Evolutionary conservation across 2,888 invertebrate genomes (phyloP).

Genomic region (Petrolisthes cinctipes): DNA sequence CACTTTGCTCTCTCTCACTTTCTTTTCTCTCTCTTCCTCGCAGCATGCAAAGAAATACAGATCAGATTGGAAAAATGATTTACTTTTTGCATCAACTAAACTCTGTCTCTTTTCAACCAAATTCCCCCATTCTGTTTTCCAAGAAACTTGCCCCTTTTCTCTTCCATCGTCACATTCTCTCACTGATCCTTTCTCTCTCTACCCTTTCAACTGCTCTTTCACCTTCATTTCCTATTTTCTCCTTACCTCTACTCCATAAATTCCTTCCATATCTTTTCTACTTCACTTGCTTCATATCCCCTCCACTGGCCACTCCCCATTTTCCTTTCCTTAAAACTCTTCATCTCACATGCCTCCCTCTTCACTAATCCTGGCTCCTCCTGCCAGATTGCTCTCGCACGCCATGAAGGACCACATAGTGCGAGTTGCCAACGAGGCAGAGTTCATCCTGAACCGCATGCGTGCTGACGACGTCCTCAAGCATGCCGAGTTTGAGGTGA

Average conservation of each 20-base stretch:
- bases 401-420: constrained; percentile 99
- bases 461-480: constrained; percentile 98
- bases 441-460: constrained; percentile 98
- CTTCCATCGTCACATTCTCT: background rate
- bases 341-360: background rate
- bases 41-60: too few relatives aligned
- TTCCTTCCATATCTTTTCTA: background rate
- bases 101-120: too few relatives aligned
- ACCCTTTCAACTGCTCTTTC: background rate
- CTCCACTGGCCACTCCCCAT: background rate
- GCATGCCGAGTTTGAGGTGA: constrained; percentile 73
- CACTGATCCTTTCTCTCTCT: background rate
- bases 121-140: background rate
- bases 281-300: background rate
- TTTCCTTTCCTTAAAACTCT: background rate
- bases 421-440: constrained; percentile 98
- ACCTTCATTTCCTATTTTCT: background rate
- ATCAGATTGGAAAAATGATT: too few relatives aligned
- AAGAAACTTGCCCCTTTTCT: background rate
- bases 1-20: too few relatives aligned
- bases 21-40: too few relatives aligned
- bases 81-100: too few relatives aligned
- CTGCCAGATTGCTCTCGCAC: constrained; percentile 86
- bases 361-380: constrained; percentile 1
- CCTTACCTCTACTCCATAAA: background rate